Conservation (phyloP, 2,113 vertebrate genomes). For the Coryphaenoides rupestris region DNA sequence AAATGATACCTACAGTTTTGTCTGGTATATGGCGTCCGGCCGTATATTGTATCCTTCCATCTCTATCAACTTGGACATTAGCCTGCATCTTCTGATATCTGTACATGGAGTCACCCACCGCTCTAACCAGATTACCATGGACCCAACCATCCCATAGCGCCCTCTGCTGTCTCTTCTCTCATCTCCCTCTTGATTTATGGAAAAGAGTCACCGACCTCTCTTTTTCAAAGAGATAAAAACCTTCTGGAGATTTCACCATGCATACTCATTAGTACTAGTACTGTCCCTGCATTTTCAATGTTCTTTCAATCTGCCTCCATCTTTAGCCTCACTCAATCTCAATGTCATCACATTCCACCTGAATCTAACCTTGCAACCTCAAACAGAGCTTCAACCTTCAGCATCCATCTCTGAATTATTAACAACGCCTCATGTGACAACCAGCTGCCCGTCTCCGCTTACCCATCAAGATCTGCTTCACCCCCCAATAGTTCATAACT, state of each 20-base stretch:
- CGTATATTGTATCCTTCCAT: no score
- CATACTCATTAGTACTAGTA: slow-evolving; percentile 25
- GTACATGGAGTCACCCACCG: slow-evolving; percentile 41
- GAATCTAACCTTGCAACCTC: slow-evolving; percentile 56
- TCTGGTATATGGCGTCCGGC: no score
- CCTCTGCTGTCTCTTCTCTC: slow-evolving; percentile 55
- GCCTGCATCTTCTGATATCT: slow-evolving; percentile 47
- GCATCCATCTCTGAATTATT: slow-evolving; percentile 66
- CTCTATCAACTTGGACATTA: slow-evolving; percentile 41
- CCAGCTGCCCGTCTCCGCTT: slow-evolving; percentile 61
- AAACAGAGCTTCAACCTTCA: slow-evolving; percentile 55
- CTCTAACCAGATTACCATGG: slow-evolving; percentile 43
- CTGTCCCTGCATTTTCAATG: slow-evolving; percentile 50
- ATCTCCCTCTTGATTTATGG: slow-evolving; percentile 55
- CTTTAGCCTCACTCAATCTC: slow-evolving; percentile 49
- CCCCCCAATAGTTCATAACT: slow-evolving; percentile 55
- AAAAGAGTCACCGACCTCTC: slow-evolving; percentile 45
- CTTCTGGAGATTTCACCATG: slow-evolving; percentile 38
- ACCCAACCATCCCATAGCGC: slow-evolving; percentile 59
- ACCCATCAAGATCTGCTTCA: slow-evolving; percentile 68
- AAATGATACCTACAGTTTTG: slow-evolving; percentile 6
- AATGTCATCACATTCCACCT: slow-evolving; percentile 69
- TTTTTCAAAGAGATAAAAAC: slow-evolving; percentile 30
- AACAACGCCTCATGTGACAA: slow-evolving; percentile 58
- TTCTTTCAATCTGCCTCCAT: slow-evolving; percentile 47